Evolutionary conservation across 1,140 invertebrate genomes (phyloP).

Genomic region (Hormaphis cornu): DNA sequence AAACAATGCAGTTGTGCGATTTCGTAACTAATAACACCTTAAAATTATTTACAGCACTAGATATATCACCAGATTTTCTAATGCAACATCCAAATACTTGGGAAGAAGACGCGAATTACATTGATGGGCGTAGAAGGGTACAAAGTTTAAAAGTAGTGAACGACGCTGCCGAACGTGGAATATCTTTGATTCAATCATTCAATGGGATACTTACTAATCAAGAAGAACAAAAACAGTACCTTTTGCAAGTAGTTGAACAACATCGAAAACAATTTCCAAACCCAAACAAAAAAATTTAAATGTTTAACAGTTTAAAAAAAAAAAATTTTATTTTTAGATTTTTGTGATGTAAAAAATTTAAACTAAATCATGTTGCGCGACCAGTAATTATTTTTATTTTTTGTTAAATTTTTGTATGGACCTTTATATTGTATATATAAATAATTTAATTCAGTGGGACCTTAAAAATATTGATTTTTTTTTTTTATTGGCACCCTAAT

Average conservation of each 20-base stretch:
- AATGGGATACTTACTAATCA: conserved; percentile 34
- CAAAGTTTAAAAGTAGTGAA: conserved; percentile 37
- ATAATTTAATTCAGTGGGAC: no score
- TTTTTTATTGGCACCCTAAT: no score
- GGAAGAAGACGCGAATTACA: neutral
- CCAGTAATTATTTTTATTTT: no score
- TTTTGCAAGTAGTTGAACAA: conserved; percentile 35
- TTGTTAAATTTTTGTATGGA: no score
- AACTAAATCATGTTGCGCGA: no score
- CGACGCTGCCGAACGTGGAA: conserved; percentile 37
- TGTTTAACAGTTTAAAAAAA: no score
- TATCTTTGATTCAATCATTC: conserved; percentile 36
- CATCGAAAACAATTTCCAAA: no score
- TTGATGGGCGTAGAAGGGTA: conserved; percentile 34
- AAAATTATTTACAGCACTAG: neutral
- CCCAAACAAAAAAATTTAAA: no score
- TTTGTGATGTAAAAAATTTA: no score
- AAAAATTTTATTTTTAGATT: no score
- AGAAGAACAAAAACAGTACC: conserved; percentile 37
- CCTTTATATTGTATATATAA: no score
- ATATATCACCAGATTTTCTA: neutral
- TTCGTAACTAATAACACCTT: neutral
- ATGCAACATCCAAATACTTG: neutral
- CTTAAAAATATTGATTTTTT: no score
- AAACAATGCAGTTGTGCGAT: neutral